Evolutionary conservation across 2,797 vertebrate species (phyloP), one percentile per base, ranked within the genome.

Genomic region (Florisuga fusca): DNA sequence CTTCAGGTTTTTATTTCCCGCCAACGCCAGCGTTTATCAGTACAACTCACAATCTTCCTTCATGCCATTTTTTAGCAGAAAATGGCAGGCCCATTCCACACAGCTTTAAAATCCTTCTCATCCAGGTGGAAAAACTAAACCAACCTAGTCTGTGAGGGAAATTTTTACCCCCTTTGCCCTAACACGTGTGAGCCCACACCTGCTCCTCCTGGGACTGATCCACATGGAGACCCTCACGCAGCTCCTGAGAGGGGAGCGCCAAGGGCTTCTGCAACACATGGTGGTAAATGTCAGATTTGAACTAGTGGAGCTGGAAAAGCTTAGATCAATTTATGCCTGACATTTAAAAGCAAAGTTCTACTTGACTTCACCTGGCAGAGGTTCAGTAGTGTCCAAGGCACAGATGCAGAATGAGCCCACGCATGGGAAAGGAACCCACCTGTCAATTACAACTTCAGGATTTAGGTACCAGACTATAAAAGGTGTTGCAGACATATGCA

Each of bases 391-490:
- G 17, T 9, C 68, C 19, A 9, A 80, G 76, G 61, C 59, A 64
- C 36, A 54, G 71, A 22, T 16, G 12, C 51, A 15, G 1, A 43
- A 23, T 15, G 31, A 50, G 41, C 33, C 75, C 87, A 25, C 9
- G 5, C 11, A n/a, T 21, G 55, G 23, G 20, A 61, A 22, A 66
- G 22, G 41, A 75, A 64, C 23, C 50, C 54, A 61, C 54, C 62
- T 83, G 80, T 21, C 73, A 61, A 1, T 55, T 63, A 4, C 0
- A 0, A 16, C 50, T 22, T 25, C 0, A 48, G 73, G 38, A 61
- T 67, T 61, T 61, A 85, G 53, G 57, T 41, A 84, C 31, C 10
- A 31, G 53, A 9, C 27, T 33, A 10, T 7, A 31, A 83, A 81
- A 83, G 41, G 5, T 2, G 3, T 18, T 25, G 15, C 23, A 75